Evolutionary conservation across 2,113 vertebrate species (phyloP), one percentile per base, ranked within the genome.

Genomic region (Gobio gobio): DNA sequence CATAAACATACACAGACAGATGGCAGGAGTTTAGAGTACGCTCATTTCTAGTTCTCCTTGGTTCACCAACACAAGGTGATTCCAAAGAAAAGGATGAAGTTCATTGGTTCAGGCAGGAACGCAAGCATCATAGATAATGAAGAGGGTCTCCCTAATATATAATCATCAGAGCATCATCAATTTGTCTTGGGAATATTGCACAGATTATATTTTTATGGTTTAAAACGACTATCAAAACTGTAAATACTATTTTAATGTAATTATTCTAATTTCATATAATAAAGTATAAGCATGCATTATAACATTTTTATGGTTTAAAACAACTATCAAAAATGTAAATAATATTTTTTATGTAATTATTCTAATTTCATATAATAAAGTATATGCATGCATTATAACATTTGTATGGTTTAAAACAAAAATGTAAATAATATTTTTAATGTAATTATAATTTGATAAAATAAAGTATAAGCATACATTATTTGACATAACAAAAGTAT

Each of bases 1-100:
- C 16, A 45, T 16, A 88, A 13, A 83, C 24, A 88, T 24, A 90
- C 0, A 9, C 10, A 72, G 29, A 56, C 18, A 54, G 73, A 61
- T 20, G 45, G 29, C 24, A 64, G 70, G 61, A 56, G 58, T 77
- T 78, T 79, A 87, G 40, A 70, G 12, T 54, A 49, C 8, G 73
- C 9, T 76, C 47, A 20, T 76, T 76, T 51, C 10, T 73, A 47
- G 70, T 24, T 73, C 45, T 75, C n/a, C 45, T 18, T 26, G n/a
- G 73, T 29, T 75, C 24, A 29, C n/a, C 24, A 10, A 54, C 73
- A 76, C 24, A 51, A 14, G 73, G 24, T 49, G 14, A 20, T 51
- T 26, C 24, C 14, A 26, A 26, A 76, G 16, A 51, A 75, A 75
- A 26, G 26, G 45, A 75, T 4, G 14, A 76, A 54, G 16, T 20